A percentile compares a stretch with the other conserved stretches of the same genome.
These are phyloP conservation scores for Taxidea taxus DNA, from an alignment of 2,113 vertebrate genomes.

Conservation along the genomic window DNA sequence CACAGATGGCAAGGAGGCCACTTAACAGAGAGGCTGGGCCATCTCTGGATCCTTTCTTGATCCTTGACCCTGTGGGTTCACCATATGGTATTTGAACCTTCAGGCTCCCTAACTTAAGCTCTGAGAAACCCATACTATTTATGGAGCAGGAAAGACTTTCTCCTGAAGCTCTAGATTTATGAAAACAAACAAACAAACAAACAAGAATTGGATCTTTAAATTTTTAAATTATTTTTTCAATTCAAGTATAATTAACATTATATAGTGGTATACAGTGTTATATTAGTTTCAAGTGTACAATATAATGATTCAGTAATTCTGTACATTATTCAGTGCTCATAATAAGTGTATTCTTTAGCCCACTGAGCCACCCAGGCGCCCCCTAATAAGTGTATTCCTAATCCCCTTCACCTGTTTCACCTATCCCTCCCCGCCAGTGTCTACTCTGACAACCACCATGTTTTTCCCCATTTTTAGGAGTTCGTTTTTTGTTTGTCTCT, in stretches of 20 bases:
- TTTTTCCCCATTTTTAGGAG: background rate
- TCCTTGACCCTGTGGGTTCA: background rate
- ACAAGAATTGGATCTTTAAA: background rate
- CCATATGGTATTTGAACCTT: background rate
- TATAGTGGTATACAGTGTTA: background rate
- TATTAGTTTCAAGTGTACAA: background rate
- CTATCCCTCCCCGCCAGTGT: background rate
- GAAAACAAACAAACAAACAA: background rate
- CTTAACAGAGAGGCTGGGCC: background rate
- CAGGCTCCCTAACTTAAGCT: background rate
- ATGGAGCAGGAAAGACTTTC: background rate
- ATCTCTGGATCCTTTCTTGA: background rate
- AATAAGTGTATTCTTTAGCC: background rate
- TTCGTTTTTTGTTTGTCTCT: background rate
- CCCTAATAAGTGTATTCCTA: background rate
- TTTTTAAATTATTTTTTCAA: background rate
- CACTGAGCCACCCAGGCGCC: no score
- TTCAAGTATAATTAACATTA: background rate
- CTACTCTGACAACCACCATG: background rate
- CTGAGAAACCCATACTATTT: background rate
- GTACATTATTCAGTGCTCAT: background rate
- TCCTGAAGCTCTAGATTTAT: background rate
- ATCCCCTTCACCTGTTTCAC: background rate
- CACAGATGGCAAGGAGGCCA: background rate
- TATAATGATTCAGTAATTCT: background rate